Conservation (phyloP, 2,113 vertebrate species). For the Ardeotis arabs region DNA sequence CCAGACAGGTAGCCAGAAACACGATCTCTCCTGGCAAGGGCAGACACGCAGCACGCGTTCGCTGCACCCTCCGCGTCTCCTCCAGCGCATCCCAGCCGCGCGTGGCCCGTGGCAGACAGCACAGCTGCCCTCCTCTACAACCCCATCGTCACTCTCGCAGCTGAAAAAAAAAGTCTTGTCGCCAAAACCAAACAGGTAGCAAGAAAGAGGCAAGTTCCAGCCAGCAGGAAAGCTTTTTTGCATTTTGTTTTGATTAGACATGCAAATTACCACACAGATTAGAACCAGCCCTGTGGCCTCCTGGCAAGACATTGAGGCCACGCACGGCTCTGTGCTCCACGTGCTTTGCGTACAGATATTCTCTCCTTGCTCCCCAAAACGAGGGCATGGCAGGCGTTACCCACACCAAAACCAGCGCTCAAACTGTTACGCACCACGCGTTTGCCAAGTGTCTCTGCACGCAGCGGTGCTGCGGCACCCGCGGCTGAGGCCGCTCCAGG, state of each 20-base stretch:
- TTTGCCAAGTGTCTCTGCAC: not conserved
- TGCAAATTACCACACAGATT: not conserved
- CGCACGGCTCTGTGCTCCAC: not conserved
- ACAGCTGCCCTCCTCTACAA: not conserved
- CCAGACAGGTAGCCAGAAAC: fast-evolving
- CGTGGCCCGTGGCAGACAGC: fast-evolving
- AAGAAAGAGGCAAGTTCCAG: not conserved
- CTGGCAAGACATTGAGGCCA: not conserved
- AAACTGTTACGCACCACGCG: no score
- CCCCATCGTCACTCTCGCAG: not conserved
- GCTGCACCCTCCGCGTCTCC: fast-evolving
- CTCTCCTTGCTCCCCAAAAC: not conserved
- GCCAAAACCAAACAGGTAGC: not conserved
- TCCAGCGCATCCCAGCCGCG: not conserved
- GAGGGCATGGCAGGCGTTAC: not conserved
- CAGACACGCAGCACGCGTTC: fast-evolving
- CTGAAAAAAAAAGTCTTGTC: not conserved
- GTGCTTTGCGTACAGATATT: not conserved
- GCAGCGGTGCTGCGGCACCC: not conserved
- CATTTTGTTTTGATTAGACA: not conserved
- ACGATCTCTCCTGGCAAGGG: not conserved
- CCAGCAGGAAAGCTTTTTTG: not conserved
- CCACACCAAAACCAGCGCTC: not conserved
- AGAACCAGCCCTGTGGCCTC: not conserved
- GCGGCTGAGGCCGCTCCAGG: not conserved